Conservation (phyloP, 2,797 vertebrate genomes). For the Tokudaia muenninki region DNA sequence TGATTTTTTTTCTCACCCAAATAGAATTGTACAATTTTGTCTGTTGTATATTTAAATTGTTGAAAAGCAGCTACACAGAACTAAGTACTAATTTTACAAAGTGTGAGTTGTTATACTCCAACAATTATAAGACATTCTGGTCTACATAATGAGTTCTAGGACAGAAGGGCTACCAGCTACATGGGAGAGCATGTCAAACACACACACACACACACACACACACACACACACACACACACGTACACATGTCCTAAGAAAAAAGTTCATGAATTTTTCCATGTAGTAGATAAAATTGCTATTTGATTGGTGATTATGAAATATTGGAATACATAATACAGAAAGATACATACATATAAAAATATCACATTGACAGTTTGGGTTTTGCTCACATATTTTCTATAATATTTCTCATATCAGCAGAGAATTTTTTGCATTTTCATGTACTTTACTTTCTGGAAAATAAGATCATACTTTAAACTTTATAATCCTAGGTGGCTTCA, state of each 20-base stretch:
- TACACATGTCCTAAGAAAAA: not conserved
- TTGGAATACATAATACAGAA: not conserved
- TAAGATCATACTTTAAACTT: slow-evolving; percentile 41
- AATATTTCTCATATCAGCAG: not conserved
- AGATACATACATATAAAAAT: not conserved
- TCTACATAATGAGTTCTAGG: not conserved
- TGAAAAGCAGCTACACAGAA: not conserved
- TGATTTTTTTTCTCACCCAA: not conserved
- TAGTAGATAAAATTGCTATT: not conserved
- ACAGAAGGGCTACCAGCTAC: not conserved
- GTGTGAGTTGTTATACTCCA: not conserved
- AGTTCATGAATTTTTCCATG: not conserved
- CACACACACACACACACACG: not conserved
- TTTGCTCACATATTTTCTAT: not conserved
- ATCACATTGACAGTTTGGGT: not conserved
- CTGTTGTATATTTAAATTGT: not conserved
- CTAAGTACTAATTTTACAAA: slow-evolving; percentile 32
- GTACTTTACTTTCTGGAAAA: not conserved
- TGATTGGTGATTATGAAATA: not conserved
- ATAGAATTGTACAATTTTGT: not conserved
- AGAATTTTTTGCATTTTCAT: not conserved
- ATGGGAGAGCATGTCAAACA: not conserved
- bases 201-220: not conserved
- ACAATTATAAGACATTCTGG: not conserved
- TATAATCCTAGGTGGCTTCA: not conserved